A percentile compares a stretch with the other conserved stretches of the same genome.
Evolutionary conservation across 92 coral and sea anemone species (phyloP).

Genomic region (Siderastrea siderea): DNA sequence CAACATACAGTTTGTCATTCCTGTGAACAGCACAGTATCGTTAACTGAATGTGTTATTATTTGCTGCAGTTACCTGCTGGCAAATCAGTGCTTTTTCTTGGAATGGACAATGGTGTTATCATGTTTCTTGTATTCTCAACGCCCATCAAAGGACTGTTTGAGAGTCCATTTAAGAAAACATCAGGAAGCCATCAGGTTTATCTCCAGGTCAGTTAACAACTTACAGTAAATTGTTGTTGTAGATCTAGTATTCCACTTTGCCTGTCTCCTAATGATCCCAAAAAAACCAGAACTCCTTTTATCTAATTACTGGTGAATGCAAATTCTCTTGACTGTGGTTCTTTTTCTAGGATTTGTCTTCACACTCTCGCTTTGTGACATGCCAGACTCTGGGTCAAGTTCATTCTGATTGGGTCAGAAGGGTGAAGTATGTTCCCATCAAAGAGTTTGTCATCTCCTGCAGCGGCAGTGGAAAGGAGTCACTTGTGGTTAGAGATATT

Average conservation of each 20-base stretch:
- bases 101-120: slow-evolving; percentile 93
- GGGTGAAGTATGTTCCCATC: slow-evolving; percentile 81
- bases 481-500: slow-evolving; percentile 88
- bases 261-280: neutral
- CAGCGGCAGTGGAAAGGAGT: slow-evolving; percentile 85
- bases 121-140: slow-evolving; percentile 80
- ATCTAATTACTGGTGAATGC: too few relatives aligned
- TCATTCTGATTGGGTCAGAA: slow-evolving; percentile 95
- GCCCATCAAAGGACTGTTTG: slow-evolving; percentile 93
- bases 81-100: slow-evolving; percentile 86
- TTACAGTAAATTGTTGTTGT: neutral
- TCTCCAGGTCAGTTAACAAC: slow-evolving; percentile 70
- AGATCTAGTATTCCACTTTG: neutral
- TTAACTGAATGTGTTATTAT: neutral
- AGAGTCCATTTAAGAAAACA: slow-evolving; percentile 93
- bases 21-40: neutral
- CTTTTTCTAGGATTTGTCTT: slow-evolving; percentile 72
- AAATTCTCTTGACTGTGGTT: neutral
- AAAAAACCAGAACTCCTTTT: too few relatives aligned
- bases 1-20: neutral
- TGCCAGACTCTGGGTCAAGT: slow-evolving; percentile 76
- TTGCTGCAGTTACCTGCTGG: slow-evolving; percentile 71
- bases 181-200: slow-evolving; percentile 91
- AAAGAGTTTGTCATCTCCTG: slow-evolving; percentile 93
- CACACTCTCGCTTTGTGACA: slow-evolving; percentile 83